Evolutionary conservation across 2,113 vertebrate species (phyloP), one percentile per base, ranked within the genome.

Genomic region (Athene noctua): DNA sequence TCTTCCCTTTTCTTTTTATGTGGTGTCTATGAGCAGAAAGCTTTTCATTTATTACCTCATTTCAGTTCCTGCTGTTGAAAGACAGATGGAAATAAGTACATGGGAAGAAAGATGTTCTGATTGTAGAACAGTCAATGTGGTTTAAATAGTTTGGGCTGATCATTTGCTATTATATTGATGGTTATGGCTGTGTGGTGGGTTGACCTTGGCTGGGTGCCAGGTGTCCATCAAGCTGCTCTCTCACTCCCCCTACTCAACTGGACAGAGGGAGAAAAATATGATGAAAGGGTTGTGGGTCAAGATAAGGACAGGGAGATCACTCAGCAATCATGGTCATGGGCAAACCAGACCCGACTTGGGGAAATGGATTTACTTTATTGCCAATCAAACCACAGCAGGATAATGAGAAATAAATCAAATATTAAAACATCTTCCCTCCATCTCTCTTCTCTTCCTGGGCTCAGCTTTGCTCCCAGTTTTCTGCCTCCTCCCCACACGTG

Each of bases 61-160:
- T 78, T 85, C 20, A 58, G 25, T 32, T 49, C 2, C 25, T 65
- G 18, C 17, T 74, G 4, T 12, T 74, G 47, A 89, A 91, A 81
- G 59, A 80, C 6, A 67, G 49, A 51, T 16, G 18, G 21, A 89
- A 68, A 42, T 47, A 80, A 84, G n/a, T 7, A 47, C 5, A 20
- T 4, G 27, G n/a, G n/a, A 67, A 75, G 32, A 81, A 82, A 73
- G 11, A 25, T 25, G 10, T 55, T 80, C 32, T 66, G 36, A n/a
- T 0, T 57, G 27, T 30, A 54, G 30, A 61, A 66, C 3, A 4
- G 3, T 40, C 34, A 44, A 3, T 40, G 5, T 44, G 1, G 9
- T 79, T 89, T 59, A 68, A 92, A 65, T 17, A 55, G 2, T 66
- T 63, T 59, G 12, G 34, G 27, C 6, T 74, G 30, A 8, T 54